These are phyloP conservation scores for Diabrotica undecimpunctata DNA, from an alignment of 1,140 invertebrate species.

Conservation along the genomic window DNA sequence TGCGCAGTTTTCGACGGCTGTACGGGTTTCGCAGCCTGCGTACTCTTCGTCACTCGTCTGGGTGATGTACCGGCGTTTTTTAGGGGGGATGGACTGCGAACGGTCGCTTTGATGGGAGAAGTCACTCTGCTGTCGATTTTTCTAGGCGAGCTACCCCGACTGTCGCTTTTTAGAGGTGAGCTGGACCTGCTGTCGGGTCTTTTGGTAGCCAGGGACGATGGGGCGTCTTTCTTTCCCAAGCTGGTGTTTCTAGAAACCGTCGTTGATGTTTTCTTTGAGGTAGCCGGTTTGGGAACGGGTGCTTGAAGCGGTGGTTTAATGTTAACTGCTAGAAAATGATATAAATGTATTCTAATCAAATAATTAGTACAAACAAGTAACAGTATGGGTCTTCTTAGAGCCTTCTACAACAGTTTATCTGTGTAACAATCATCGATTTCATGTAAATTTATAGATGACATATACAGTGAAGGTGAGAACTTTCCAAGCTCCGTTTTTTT, in stretches of 20 bases:
- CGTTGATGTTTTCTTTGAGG: conserved; percentile 20
- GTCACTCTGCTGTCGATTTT: conserved; percentile 38
- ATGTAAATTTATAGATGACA: too few relatives aligned
- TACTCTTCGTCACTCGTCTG: conserved; percentile 20
- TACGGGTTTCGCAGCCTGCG: not conserved
- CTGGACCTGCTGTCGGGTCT: conserved; percentile 31
- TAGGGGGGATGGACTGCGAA: conserved; percentile 33
- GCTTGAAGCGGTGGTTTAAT: conserved; percentile 11
- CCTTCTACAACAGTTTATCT: too few relatives aligned
- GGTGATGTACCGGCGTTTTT: conserved; percentile 26
- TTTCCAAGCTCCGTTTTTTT: too few relatives aligned
- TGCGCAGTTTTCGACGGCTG: not conserved
- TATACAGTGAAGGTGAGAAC: too few relatives aligned
- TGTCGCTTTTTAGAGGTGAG: conserved; percentile 37
- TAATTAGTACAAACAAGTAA: too few relatives aligned
- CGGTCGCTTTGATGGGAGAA: conserved; percentile 34
- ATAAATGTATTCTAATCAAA: conserved; percentile 1
- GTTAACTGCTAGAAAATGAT: not conserved
- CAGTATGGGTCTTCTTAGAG: too few relatives aligned
- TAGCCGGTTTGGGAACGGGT: not conserved
- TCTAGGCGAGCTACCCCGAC: conserved; percentile 33
- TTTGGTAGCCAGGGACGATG: conserved; percentile 16
- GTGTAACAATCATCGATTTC: too few relatives aligned
- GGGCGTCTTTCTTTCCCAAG: conserved; percentile 27
- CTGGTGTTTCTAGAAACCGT: conserved; percentile 30